Conservation (phyloP, 2,797 vertebrate species). For the Characodon lateralis region DNA sequence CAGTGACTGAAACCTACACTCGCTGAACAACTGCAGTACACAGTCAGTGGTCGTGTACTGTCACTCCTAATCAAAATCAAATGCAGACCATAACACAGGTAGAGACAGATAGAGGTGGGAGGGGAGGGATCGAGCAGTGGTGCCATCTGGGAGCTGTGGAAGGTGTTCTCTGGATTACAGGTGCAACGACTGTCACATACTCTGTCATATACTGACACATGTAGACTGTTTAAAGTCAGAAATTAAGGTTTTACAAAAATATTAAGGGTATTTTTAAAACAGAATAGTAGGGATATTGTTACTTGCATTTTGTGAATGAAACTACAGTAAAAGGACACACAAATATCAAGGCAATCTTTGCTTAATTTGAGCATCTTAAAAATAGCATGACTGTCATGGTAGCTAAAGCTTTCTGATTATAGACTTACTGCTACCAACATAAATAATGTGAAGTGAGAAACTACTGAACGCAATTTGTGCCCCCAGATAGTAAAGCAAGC, state of each 20-base stretch:
- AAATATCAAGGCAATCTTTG: not conserved
- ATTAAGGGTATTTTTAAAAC: not conserved
- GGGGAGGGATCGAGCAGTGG: constrained; percentile 6
- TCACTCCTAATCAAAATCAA: constrained; percentile 75
- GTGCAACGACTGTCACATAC: constrained; percentile 13
- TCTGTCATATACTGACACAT: not conserved
- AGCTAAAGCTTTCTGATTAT: not conserved
- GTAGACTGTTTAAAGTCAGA: not conserved
- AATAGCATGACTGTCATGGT: not conserved
- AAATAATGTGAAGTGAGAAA: not conserved
- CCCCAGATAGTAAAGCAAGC: not conserved
- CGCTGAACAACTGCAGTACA: constrained; percentile 72
- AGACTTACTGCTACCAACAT: not conserved
- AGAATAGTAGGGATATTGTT: not conserved
- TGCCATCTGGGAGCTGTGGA: constrained; percentile 18
- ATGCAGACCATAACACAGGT: constrained; percentile 62
- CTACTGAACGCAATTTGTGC: too few relatives aligned
- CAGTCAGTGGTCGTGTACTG: constrained; percentile 73
- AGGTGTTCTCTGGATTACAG: constrained; percentile 9
- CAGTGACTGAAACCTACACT: constrained; percentile 69
- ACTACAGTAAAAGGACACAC: not conserved
- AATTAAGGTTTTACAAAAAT: constrained; percentile 8
- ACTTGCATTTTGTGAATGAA: not conserved
- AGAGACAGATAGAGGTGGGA: constrained; percentile 36
- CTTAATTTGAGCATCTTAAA: not conserved